Evolutionary conservation across 2,113 vertebrate species (phyloP), one percentile per base, ranked within the genome.

Genomic region (Phyllopteryx taeniolatus): DNA sequence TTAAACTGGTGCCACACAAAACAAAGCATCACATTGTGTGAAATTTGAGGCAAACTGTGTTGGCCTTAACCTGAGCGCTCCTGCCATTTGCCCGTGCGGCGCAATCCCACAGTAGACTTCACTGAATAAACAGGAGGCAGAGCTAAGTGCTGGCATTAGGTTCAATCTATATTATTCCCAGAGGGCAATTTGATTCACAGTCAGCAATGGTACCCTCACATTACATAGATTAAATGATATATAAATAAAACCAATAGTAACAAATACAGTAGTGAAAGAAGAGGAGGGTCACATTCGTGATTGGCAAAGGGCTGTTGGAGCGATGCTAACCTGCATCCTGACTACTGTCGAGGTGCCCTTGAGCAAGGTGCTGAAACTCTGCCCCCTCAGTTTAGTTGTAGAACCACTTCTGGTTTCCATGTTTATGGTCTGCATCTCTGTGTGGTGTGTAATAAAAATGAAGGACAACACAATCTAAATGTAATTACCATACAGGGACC

Each of bases 1-100:
- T 82, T 85, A 79, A 90, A 83, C 81, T 82, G 80, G 78, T 61
- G 49, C 78, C 33, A 81, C 27, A 78, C 80, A 69, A 85, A 80
- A 87, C 77, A 57, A 33, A 1, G 70, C 74, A 85, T 87, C 83
- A 77, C 81, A 73, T 88, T 85, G 83, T 61, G 14, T 81, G 74
- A 78, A 76, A 88, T 83, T 83, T 73, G 79, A 82, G 86, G 80
- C 80, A 2, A 79, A 31, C 57, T 7, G 31, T 1, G 14, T 60
- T n/a, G 75, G 70, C 15, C 79, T 74, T 46, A 60, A 63, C 53
- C 3, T 13, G 62, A 44, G 19, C 43, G 10, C 62, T 44, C 4
- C 35, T 22, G 42, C 62, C 39, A 43, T 64, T 64, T 64, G 20
- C 19, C 39, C 10, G 11, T 8, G 13, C 12, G 20, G 9, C 2